Evolutionary conservation across 2,888 invertebrate genomes (phyloP).

Genomic region (Sinhomidia bicolor): DNA sequence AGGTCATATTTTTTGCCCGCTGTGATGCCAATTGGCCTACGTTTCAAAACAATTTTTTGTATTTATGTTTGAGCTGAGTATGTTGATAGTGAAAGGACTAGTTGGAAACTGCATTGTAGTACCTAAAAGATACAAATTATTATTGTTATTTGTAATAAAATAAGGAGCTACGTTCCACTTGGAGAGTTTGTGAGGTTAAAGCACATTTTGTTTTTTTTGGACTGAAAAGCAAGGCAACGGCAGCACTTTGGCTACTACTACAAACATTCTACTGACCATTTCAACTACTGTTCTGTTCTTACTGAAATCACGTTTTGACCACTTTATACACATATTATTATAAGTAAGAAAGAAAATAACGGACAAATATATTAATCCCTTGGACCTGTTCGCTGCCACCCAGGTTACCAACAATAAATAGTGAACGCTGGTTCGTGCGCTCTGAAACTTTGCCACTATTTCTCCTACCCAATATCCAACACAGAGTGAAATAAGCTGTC

Average conservation of each 20-base stretch:
- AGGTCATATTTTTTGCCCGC: slow-evolving; percentile 37
- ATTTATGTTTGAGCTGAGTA: background rate
- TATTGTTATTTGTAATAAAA: too few species aligned
- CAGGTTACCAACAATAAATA: slow-evolving; percentile 32
- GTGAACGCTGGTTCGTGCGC: background rate
- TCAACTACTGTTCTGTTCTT: background rate
- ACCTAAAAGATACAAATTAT: background rate
- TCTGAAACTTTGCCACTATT: too few species aligned
- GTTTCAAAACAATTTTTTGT: background rate
- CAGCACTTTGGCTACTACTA: background rate
- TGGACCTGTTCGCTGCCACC: slow-evolving; percentile 13
- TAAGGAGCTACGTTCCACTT: too few species aligned
- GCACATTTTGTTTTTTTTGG: background rate
- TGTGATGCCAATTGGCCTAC: slow-evolving; percentile 6
- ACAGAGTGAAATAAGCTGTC: background rate
- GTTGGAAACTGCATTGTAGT: background rate
- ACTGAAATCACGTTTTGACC: background rate
- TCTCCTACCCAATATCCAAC: background rate
- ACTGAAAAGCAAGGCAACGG: background rate
- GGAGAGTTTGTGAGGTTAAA: too few species aligned
- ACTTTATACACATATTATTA: background rate
- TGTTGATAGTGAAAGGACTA: background rate
- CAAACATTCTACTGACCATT: background rate
- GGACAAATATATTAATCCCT: slow-evolving; percentile 38
- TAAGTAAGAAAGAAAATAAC: background rate